Evolutionary conservation across 2,888 invertebrate genomes (phyloP), one percentile per base, ranked within the genome.

Genomic region (Charanyca ferruginea): DNA sequence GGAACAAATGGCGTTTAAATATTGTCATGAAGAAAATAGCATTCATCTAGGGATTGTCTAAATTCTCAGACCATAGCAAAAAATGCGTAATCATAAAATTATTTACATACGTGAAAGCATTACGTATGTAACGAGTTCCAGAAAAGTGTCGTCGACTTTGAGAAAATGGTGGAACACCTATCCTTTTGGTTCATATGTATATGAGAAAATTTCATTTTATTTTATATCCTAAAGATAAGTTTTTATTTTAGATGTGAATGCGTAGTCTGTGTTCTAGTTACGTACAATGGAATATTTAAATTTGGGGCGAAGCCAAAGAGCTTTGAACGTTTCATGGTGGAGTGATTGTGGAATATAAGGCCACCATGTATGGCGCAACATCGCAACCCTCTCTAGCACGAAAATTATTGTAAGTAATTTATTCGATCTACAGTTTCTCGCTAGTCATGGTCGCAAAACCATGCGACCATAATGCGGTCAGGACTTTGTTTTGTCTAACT

Each of bases 231-330:
- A 45, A 45, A 73, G 66, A 66, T 77, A 66, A 66, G 66, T 73
- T 70, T 79, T 77, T 73, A 79, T 81, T 71, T 66, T 48, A 66
- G 60, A 71, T 67, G 54, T n/a, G 48, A 78, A 69, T 69, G 65
- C 59, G 63, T 80, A 58, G 54, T 58, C 59, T 57, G 59, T 61
- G 60, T 65, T 71, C 64, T 65, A 73, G 75, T 75, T 78, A 63
- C 61, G 42, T 51, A 68, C 66, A 75, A 72, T 70, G 54, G 64
- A 68, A 72, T 77, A 79, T 79, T 82, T 60, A 77, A 79, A 82
- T 74, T 77, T 80, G 77, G 73, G 60, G 44, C 55, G 38, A 62
- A 60, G 69, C 80, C 69, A 74, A 76, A 68, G 59, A 73, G 73
- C 70, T 71, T 64, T 63, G 60, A 65, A 67, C 65, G 52, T 73